Conservation (phyloP, 37 sponge, comb jelly and placozoan genomes). For the Mnemiopsis leidyi region DNA sequence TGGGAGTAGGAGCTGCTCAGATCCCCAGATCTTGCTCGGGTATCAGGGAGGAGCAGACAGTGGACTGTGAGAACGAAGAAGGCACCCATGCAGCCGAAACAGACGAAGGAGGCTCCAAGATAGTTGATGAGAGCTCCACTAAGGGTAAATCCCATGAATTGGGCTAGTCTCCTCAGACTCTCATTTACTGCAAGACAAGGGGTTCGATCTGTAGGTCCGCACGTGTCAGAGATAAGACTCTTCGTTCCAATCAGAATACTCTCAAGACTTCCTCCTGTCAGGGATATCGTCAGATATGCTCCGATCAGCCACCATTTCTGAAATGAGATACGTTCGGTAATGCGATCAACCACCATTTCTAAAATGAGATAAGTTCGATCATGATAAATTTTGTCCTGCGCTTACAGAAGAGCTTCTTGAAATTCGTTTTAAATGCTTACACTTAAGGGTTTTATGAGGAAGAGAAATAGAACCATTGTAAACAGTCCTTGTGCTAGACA, state of each 20-base stretch:
- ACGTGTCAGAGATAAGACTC: slow-evolving; percentile 2
- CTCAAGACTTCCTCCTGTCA: neutral
- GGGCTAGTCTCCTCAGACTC: neutral
- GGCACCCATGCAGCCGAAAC: neutral
- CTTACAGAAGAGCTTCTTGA: too few species aligned
- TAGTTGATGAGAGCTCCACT: neutral
- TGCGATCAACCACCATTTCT: too few species aligned
- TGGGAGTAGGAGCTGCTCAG: neutral
- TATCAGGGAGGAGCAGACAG: neutral
- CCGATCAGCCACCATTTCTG: slow-evolving; percentile 14
- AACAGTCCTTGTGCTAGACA: neutral
- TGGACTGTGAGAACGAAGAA: neutral
- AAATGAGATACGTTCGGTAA: too few species aligned
- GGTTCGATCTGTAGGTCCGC: neutral
- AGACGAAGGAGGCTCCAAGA: neutral
- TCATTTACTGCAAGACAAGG: slow-evolving; percentile 4
- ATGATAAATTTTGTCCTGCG: too few species aligned
- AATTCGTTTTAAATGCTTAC: neutral
- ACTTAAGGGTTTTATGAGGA: neutral
- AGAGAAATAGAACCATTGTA: neutral
- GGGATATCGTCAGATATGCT: neutral
- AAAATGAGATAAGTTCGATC: too few species aligned
- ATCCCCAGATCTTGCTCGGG: neutral
- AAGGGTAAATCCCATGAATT: slow-evolving; percentile 25
- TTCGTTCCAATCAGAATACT: slow-evolving; percentile 28